phyloP scores from a whole-genome alignment of 2,888 invertebrate genomes.

The Eristalis pertinax region DNA sequence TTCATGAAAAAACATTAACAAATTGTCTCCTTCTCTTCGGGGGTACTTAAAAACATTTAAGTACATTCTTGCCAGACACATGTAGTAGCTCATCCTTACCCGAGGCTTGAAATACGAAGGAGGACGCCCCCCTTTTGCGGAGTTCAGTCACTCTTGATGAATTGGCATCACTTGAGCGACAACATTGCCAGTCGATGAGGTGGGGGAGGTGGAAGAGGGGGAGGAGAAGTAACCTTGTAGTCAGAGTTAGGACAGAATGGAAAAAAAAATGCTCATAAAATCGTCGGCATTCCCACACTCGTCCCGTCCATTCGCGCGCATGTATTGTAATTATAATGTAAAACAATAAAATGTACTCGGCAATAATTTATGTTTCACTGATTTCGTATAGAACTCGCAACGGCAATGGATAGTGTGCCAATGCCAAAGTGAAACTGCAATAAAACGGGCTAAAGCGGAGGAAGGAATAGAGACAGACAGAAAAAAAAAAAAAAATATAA shows the following conservation, averaged over 20 bases:
- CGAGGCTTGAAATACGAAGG: not conserved
- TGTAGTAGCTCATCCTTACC: not conserved
- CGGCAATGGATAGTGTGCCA: slow-evolving; percentile 46
- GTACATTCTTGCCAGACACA: not conserved
- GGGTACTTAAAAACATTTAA: slow-evolving; percentile 5
- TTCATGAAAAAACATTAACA: slow-evolving; percentile 5
- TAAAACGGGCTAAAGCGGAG: slow-evolving; percentile 47
- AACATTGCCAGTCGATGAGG: not conserved
- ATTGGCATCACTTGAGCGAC: slow-evolving; percentile 37
- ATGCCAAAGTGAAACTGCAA: slow-evolving; percentile 63
- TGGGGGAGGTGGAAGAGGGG: not conserved
- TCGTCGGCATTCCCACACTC: slow-evolving; percentile 10
- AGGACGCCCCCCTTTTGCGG: slow-evolving; percentile 1
- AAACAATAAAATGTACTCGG: slow-evolving; percentile 70
- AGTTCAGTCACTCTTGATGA: slow-evolving; percentile 28
- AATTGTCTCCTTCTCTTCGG: slow-evolving; percentile 12
- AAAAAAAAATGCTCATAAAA: slow-evolving; percentile 44
- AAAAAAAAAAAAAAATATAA: slow-evolving; percentile 26
- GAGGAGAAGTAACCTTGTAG: slow-evolving; percentile 5
- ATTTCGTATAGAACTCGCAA: slow-evolving; percentile 54
- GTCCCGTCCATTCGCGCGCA: slow-evolving; percentile 12
- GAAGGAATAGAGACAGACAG: slow-evolving; percentile 1
- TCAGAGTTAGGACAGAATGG: not conserved
- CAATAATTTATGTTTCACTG: slow-evolving; percentile 70
- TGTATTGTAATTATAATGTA: slow-evolving; percentile 70